Evolutionary conservation across 2,888 invertebrate genomes (phyloP).

Genomic region (Macropis europaea): DNA sequence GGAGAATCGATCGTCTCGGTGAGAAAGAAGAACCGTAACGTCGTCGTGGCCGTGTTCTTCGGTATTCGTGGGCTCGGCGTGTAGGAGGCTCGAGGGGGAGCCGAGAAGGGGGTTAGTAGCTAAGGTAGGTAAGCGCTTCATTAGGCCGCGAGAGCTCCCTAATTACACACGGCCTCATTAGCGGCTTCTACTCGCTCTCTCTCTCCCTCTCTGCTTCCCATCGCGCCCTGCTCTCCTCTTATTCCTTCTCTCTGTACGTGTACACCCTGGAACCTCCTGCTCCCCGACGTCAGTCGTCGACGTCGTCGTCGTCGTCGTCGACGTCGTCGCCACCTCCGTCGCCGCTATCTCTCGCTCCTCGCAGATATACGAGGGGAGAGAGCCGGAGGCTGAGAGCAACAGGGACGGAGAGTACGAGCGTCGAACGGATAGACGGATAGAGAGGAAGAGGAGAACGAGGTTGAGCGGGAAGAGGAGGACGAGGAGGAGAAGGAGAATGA

Average conservation of each 20-base stretch:
- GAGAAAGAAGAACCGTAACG: slow-evolving; percentile 62
- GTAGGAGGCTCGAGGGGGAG: slow-evolving; percentile 59
- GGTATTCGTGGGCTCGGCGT: slow-evolving; percentile 49
- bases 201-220: slow-evolving; percentile 22
- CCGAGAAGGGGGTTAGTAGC: slow-evolving; percentile 70
- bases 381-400: neutral
- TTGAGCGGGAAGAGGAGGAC: slow-evolving; percentile 35
- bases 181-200: slow-evolving; percentile 72
- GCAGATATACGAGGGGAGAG: slow-evolving; percentile 41
- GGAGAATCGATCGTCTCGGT: slow-evolving; percentile 52
- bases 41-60: slow-evolving; percentile 49
- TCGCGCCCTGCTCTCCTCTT: neutral
- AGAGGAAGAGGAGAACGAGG: slow-evolving; percentile 26
- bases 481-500: slow-evolving; percentile 45
- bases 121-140: slow-evolving; percentile 79
- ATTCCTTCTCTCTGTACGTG: slow-evolving; percentile 45
- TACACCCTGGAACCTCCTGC: slow-evolving; percentile 66
- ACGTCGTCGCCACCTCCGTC: no score
- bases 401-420: neutral
- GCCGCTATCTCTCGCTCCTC: slow-evolving; percentile 59
- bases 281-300: no score
- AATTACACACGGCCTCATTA: slow-evolving; percentile 80
- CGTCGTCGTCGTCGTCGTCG: no score
- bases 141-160: slow-evolving; percentile 80
- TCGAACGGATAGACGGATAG: slow-evolving; percentile 29